Evolutionary conservation across 30 jellyfish, hydroid and myxozoan genomes (phyloP).

Genomic region (Sanderia malayensis): DNA sequence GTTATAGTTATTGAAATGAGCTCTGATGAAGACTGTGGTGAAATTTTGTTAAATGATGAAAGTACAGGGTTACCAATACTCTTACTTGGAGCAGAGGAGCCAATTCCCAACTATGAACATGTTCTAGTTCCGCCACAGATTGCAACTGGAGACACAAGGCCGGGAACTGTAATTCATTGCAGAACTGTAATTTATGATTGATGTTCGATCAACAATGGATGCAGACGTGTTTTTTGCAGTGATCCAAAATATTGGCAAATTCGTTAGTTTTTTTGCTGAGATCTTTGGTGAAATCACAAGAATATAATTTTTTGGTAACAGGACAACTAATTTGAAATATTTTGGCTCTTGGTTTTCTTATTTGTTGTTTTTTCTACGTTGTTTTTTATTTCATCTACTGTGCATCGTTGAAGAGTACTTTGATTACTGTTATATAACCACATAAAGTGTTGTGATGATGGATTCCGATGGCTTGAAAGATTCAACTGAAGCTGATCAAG

Average conservation of each 20-base stretch:
- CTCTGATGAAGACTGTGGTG: too few relatives aligned
- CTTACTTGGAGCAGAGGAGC: too few relatives aligned
- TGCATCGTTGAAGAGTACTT: neutral
- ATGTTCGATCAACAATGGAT: too few relatives aligned
- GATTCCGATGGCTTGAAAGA: too few relatives aligned
- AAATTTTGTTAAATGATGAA: too few relatives aligned
- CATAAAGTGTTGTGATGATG: neutral
- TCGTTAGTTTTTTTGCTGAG: neutral
- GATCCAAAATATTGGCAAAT: neutral
- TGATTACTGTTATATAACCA: neutral
- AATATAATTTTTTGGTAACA: neutral
- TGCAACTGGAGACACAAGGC: too few relatives aligned
- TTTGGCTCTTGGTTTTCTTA: neutral
- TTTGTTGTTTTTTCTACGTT: neutral
- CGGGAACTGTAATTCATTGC: too few relatives aligned
- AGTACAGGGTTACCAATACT: too few relatives aligned
- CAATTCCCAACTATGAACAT: too few relatives aligned
- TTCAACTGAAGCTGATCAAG: neutral
- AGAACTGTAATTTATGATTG: too few relatives aligned
- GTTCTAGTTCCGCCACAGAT: too few relatives aligned
- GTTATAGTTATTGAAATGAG: too few relatives aligned
- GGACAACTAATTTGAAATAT: neutral
- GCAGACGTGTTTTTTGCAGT: constrained; percentile 1
- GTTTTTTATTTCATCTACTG: neutral
- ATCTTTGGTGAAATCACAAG: neutral